Evolutionary conservation across 2,113 vertebrate genomes (phyloP).

Genomic region (Fregetta grallaria): DNA sequence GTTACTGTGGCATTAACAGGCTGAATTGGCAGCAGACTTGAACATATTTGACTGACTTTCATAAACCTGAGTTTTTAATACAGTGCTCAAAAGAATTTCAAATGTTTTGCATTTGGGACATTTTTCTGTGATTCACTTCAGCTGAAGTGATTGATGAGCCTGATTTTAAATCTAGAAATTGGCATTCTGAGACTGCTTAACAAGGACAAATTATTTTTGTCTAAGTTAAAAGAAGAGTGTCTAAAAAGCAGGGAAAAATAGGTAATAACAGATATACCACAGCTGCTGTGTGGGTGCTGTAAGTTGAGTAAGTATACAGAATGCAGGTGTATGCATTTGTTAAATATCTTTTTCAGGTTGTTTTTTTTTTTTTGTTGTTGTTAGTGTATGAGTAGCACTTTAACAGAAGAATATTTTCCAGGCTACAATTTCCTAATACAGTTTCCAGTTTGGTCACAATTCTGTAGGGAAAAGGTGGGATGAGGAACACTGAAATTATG

Average conservation of each 20-base stretch:
- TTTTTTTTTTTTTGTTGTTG: neutral
- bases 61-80: neutral
- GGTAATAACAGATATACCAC: neutral
- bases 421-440: neutral
- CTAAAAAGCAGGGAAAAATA: neutral
- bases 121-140: neutral
- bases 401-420: neutral
- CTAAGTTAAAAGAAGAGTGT: neutral
- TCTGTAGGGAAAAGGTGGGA: neutral
- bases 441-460: neutral
- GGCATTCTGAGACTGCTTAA: constrained; percentile 19
- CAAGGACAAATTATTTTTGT: constrained; percentile 32
- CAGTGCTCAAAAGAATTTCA: neutral
- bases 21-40: neutral
- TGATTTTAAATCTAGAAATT: constrained; percentile 6
- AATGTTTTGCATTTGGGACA: neutral
- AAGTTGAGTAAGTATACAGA: neutral
- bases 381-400: neutral
- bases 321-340: neutral
- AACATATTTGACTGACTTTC: neutral
- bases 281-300: constrained; percentile 14
- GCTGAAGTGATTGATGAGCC: neutral
- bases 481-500: neutral
- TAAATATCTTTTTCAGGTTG: neutral
- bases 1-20: neutral